Base-by-base conservation (phyloP, 2,888 invertebrate genomes). In the Brachynemurus nebulosus region DNA sequence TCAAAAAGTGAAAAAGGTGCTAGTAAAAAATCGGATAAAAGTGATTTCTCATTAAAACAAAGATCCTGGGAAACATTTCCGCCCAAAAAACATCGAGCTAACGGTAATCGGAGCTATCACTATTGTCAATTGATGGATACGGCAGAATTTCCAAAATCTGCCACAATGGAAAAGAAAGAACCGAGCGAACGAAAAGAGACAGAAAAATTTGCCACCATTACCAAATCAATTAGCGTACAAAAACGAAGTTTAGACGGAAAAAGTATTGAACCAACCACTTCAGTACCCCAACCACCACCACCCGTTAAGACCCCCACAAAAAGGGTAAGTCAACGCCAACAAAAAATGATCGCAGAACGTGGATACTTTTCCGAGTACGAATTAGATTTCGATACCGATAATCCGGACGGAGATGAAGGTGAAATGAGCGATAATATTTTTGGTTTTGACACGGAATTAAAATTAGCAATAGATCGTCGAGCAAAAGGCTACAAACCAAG, bases 11-110 rank as follows among this genome's bases (percentile, higher is more conserved):
- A 36, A 17, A 47, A 23, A 21, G 45, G 35, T 47, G n/a, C 30
- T 30, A 36, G 45, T 44, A 40, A 42, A 40, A 43, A 47, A 47
- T 14, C 48, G 50, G 42, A 35, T 20, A 35, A 42, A 35, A 18
- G 20, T 17, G 44, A 44, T 38, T 44, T 71, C 48, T 70, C 73
- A 43, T 72, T 72, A 55, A 75, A 75, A 53, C 74, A 75, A 56
- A 63, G 74, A 35, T 74, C 73, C 45, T 76, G 75, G 75, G 76
- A 76, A 56, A 76, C 75, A 1, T 76, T 76, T 53, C 75, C 75
- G 2, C 70, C 75, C 11, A 69, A 70, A 52, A 54, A 62, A 7
- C 44, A 38, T 25, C 44, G 38, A 7, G 20, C 35, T n/a, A 25
- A 21, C 16, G 38, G 25, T 5, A 38, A 17, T 12, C 34, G 42